Evolutionary conservation across 2,888 invertebrate species (phyloP), one percentile per base, ranked within the genome.

Genomic region (Macaria notata): DNA sequence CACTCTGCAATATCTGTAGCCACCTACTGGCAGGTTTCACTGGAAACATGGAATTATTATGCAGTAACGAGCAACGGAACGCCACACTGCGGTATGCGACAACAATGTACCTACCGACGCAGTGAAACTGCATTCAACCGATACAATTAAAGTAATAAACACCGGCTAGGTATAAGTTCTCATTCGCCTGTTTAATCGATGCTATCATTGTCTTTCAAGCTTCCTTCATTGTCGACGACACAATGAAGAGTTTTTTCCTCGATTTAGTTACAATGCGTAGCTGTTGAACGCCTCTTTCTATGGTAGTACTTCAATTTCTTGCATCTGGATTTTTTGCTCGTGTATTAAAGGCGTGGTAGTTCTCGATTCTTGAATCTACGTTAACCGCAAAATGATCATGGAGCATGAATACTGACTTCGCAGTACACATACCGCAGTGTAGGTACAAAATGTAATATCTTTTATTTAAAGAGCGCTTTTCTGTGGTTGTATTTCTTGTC

Each of bases 101-200:
- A 83, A 87, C 84, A 84, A 85, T 83, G 81, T 79, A 81, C 78
- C 70, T 79, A 81, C 78, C 70, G 69, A 71, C 74, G 74, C 76
- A 83, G 83, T 83, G 84, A 84, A 87, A 86, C 86, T 82, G 83
- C 82, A 83, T 83, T 81, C 76, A 81, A 77, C 76, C 82, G 84
- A 83, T 85, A 86, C 85, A 86, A 89, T 86, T 88, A 86, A 83
- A 83, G 82, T 82, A 82, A 85, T 87, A 85, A 84, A 82, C 76
- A 78, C 79, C 75, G 73, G 71, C 75, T 73, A 75, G 76, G 78
- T 83, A 82, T 78, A 79, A 75, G 78, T 87, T 86, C 86, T 84
- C 86, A 88, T 83, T 84, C 79, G 81, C 79, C 80, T 69, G 76
- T 81, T 81, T 83, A 83, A 86, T 84, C 81, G 79, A 76, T 72